Evolutionary conservation across 1,140 invertebrate species (phyloP).

Genomic region (Drosophila auraria): DNA sequence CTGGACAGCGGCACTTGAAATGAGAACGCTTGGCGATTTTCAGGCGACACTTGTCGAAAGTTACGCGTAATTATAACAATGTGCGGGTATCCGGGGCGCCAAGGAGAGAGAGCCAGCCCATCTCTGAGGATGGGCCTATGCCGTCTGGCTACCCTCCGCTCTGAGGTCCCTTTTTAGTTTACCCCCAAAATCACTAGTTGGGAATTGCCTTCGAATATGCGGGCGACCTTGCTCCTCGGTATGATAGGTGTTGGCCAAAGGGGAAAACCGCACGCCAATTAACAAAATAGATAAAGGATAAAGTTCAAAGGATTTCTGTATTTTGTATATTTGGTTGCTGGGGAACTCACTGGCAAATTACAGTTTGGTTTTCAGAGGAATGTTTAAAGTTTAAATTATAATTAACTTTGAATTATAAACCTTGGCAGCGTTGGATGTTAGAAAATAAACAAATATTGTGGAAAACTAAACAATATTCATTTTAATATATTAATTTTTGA

Average conservation of each 20-base stretch:
- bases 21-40: slow-evolving; percentile 69
- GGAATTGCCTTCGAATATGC: slow-evolving; percentile 32
- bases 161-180: slow-evolving; percentile 40
- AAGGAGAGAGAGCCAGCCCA: neutral
- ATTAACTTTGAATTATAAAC: neutral
- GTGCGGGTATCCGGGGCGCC: slow-evolving; percentile 35
- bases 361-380: neutral
- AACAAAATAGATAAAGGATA: slow-evolving; percentile 48
- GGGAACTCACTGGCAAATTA: slow-evolving; percentile 9
- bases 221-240: slow-evolving; percentile 6
- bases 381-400: slow-evolving; percentile 8
- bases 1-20: slow-evolving; percentile 50
- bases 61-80: slow-evolving; percentile 79
- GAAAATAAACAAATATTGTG: neutral
- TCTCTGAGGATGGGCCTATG: slow-evolving; percentile 14
- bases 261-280: slow-evolving; percentile 49
- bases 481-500: neutral
- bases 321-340: slow-evolving; percentile 21
- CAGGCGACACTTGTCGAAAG: slow-evolving; percentile 79
- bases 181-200: slow-evolving; percentile 16
- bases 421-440: too few species aligned
- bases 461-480: neutral
- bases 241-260: slow-evolving; percentile 41
- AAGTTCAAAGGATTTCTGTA: slow-evolving; percentile 27
- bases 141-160: slow-evolving; percentile 23